A percentile compares a stretch with the other conserved stretches of the same genome.
Conservation (phyloP, 2,888 invertebrate species). For the Trichogramma dendrolimi region DNA sequence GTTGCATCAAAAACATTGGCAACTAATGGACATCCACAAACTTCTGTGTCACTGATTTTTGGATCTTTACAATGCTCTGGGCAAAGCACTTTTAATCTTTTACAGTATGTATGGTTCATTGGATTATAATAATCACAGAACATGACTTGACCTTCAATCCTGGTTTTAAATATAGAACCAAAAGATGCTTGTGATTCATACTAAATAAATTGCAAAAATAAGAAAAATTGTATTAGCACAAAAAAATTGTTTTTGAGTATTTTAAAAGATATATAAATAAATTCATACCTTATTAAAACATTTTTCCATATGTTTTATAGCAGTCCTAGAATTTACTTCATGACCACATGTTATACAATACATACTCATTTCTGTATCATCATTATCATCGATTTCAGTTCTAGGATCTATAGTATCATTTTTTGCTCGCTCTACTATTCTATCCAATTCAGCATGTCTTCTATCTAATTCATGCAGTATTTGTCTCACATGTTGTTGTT, state of each 20-base stretch:
- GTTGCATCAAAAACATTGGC: constrained; percentile 78
- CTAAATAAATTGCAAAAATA: constrained; percentile 49
- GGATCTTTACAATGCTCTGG: constrained; percentile 96
- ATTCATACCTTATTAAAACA: constrained; percentile 82
- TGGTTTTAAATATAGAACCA: constrained; percentile 89
- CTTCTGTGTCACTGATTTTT: constrained; percentile 79
- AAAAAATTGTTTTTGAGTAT: neutral
- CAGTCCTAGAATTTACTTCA: constrained; percentile 87
- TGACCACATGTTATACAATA: constrained; percentile 97
- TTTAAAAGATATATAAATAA: constrained; percentile 1
- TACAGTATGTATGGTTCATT: constrained; percentile 87
- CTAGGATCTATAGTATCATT: constrained; percentile 66
- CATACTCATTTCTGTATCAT: constrained; percentile 74
- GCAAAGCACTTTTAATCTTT: constrained; percentile 88
- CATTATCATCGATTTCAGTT: constrained; percentile 59
- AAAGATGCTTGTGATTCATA: constrained; percentile 96
- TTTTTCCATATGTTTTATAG: constrained; percentile 95
- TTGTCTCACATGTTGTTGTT: constrained; percentile 73
- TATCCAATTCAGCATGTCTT: constrained; percentile 73
- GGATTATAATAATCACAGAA: constrained; percentile 96
- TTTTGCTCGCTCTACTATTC: constrained; percentile 73
- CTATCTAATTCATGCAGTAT: constrained; percentile 76
- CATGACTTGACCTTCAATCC: constrained; percentile 93
- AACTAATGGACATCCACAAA: constrained; percentile 90
- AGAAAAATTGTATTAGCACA: constrained; percentile 6